These are phyloP conservation scores for Stenchaetothrips biformis DNA, from an alignment of 2,888 invertebrate genomes.

Conservation along the genomic window DNA sequence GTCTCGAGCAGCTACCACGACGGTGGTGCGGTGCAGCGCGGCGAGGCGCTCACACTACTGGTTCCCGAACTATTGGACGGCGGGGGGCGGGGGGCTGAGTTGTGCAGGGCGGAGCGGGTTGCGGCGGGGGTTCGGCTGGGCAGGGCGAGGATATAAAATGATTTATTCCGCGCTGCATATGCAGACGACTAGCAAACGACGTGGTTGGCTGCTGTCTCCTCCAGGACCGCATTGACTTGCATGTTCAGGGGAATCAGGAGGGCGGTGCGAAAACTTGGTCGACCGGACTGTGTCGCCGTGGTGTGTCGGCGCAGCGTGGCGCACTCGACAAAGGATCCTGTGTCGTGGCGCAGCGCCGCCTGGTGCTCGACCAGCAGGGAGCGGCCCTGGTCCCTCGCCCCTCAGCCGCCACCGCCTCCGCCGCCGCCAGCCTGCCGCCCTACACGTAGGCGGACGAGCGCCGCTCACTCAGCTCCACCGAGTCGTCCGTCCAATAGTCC, in stretches of 20 bases:
- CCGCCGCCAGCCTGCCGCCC: neutral
- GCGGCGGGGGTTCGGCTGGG: neutral
- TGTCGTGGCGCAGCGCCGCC: too few species aligned
- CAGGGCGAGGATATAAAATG: neutral
- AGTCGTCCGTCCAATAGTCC: constrained; percentile 19
- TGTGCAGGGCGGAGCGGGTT: neutral
- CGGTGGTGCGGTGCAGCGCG: too few species aligned
- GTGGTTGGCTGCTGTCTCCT: too few species aligned
- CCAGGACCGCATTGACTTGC: too few species aligned
- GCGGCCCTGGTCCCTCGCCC: neutral
- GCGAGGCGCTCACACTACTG: constrained; percentile 3
- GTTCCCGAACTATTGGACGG: constrained; percentile 22
- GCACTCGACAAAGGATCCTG: too few species aligned
- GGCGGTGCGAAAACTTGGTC: too few species aligned
- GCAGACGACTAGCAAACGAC: too few species aligned
- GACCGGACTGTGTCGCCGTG: too few species aligned
- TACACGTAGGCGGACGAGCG: constrained; percentile 9
- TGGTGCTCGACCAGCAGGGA: too few species aligned
- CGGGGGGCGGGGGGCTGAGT: neutral
- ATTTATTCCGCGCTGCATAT: too few species aligned
- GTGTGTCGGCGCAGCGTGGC: too few species aligned
- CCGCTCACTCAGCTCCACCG: constrained; percentile 12
- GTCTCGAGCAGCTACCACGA: neutral
- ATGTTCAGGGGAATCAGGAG: too few species aligned
- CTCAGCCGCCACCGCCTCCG: neutral